Evolutionary conservation across 2,888 invertebrate species (phyloP).

Genomic region (Parasteatoda lunata): DNA sequence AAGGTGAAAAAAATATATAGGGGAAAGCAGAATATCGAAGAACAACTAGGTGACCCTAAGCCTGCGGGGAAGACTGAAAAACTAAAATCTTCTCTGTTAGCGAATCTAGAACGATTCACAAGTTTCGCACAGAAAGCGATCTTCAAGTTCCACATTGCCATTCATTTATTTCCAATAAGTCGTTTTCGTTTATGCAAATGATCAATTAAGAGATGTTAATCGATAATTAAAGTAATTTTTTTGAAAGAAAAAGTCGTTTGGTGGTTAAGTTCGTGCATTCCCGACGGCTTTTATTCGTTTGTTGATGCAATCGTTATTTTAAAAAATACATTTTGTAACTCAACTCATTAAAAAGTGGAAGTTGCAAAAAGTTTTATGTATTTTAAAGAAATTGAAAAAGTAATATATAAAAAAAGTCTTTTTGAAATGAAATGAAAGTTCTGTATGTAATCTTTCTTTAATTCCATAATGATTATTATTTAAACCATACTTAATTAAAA

Average conservation of each 20-base stretch:
- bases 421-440: too few species aligned
- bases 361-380: too few species aligned
- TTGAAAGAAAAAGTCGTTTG: neutral
- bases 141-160: conserved; percentile 14
- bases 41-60: conserved; percentile 60
- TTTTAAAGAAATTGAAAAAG: too few species aligned
- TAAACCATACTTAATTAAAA: too few species aligned
- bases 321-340: too few species aligned
- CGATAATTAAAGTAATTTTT: neutral
- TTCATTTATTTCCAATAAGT: conserved; percentile 22
- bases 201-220: neutral
- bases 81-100: conserved; percentile 11
- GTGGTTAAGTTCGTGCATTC: neutral
- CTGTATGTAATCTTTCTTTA: too few species aligned
- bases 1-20: neutral
- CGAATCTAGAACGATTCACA: conserved; percentile 35
- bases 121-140: conserved; percentile 15
- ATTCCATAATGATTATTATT: too few species aligned
- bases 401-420: too few species aligned
- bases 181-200: neutral
- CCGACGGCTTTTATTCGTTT: too few species aligned
- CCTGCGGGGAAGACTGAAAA: conserved; percentile 32
- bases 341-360: too few species aligned
- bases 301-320: too few species aligned
- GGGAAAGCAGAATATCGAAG: conserved; percentile 23